These are phyloP conservation scores for Euthynnus affinis DNA, from an alignment of 2,797 vertebrate genomes.

Conservation along the genomic window DNA sequence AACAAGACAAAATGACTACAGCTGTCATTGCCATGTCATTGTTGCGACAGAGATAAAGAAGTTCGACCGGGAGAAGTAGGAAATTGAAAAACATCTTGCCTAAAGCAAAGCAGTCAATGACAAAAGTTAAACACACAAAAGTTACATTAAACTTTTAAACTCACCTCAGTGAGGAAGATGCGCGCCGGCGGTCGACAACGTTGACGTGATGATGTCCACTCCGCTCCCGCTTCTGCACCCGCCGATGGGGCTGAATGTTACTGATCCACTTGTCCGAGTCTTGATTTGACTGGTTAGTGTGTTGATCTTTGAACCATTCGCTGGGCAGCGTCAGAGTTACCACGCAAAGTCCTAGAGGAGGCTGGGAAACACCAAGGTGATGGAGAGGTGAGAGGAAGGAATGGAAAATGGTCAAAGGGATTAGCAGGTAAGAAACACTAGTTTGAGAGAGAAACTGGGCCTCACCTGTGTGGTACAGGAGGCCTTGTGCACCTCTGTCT, in stretches of 20 bases:
- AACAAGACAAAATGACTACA: too few relatives aligned
- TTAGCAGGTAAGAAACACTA: not conserved
- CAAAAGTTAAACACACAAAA: too few relatives aligned
- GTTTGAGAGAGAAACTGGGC: not conserved
- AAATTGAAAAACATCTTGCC: too few relatives aligned
- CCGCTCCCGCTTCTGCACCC: slow-evolving; percentile 8
- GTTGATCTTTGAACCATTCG: slow-evolving; percentile 72
- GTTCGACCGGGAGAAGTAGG: too few relatives aligned
- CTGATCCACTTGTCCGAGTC: slow-evolving; percentile 35
- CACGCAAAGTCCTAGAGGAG: slow-evolving; percentile 80
- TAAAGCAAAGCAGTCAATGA: too few relatives aligned
- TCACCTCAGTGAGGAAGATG: slow-evolving; percentile 39
- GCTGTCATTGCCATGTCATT: too few relatives aligned
- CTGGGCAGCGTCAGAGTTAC: slow-evolving; percentile 76
- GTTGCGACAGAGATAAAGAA: too few relatives aligned
- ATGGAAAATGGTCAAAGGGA: not conserved
- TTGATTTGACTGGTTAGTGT: slow-evolving; percentile 35
- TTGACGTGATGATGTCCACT: slow-evolving; percentile 3
- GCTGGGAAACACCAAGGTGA: slow-evolving; percentile 62
- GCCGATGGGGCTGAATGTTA: slow-evolving; percentile 24
- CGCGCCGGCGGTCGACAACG: not conserved
- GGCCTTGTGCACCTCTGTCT: slow-evolving; percentile 81
- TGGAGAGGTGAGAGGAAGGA: not conserved
- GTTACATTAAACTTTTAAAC: not conserved
- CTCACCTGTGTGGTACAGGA: slow-evolving; percentile 82